Percentiles rank a stretch among this genome's conserved stretches.
Evolutionary conservation across 2,888 invertebrate genomes (phyloP).

Genomic region (Lamproptera curius): DNA sequence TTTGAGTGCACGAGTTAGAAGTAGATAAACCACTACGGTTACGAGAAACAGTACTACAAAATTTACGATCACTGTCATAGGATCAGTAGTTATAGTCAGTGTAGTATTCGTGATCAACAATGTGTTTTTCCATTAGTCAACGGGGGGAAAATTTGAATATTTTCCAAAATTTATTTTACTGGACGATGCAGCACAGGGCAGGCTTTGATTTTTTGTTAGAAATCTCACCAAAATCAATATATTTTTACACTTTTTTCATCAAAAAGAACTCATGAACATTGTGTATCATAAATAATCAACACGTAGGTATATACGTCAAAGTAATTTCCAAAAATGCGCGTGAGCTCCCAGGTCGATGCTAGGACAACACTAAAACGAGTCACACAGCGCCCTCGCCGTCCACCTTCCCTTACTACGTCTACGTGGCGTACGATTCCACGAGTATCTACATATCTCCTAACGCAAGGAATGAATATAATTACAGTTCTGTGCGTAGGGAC

Average conservation of each 20-base stretch:
- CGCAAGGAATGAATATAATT: neutral
- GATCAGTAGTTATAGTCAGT: conserved; percentile 2
- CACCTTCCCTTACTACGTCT: conserved; percentile 14
- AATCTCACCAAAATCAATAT: neutral
- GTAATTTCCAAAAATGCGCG: no score
- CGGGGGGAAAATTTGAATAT: conserved; percentile 14
- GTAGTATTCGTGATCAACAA: neutral
- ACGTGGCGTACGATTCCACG: conserved; percentile 17
- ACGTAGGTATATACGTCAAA: no score
- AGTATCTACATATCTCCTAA: conserved; percentile 14
- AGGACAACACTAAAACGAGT: conserved; percentile 17
- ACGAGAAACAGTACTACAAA: neutral
- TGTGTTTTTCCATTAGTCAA: conserved; percentile 6
- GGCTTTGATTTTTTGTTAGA: neutral
- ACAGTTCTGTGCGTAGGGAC: neutral
- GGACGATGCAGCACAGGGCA: conserved; percentile 15
- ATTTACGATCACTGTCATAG: neutral
- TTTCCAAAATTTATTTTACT: conserved; percentile 20
- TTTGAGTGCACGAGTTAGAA: no score
- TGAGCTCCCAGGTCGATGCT: no score
- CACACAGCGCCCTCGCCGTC: conserved; percentile 11
- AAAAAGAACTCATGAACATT: no score
- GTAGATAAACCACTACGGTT: conserved; percentile 1
- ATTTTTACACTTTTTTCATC: neutral
- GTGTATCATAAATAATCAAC: no score